Conservation (phyloP, 1,140 invertebrate species). For the Stratiolaelaps scimitus region DNA sequence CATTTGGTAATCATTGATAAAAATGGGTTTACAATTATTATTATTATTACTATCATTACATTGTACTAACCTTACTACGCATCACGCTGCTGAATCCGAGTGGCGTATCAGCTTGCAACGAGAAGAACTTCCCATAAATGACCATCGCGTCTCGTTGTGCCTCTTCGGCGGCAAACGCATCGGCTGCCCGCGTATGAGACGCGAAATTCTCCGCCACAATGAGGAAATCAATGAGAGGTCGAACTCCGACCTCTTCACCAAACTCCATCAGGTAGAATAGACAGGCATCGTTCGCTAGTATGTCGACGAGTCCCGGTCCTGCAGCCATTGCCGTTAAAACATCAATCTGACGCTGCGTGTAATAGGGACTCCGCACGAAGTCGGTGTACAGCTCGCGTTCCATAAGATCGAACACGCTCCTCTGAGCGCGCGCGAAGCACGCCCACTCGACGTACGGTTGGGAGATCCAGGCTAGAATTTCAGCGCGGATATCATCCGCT, state of each 20-base stretch:
- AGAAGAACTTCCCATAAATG: conserved; percentile 20
- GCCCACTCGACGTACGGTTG: not conserved
- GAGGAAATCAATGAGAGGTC: conserved; percentile 19
- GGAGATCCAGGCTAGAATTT: conserved; percentile 6
- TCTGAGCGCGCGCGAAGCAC: conserved; percentile 4
- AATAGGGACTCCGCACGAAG: conserved; percentile 10
- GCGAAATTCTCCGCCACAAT: conserved; percentile 22
- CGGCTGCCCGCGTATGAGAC: conserved; percentile 2
- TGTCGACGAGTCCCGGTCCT: conserved; percentile 15
- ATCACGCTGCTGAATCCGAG: conserved; percentile 8
- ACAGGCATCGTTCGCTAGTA: conserved; percentile 14
- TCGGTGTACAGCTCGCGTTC: not conserved
- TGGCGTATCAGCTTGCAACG: conserved; percentile 10
- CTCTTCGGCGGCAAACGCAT: conserved; percentile 17
- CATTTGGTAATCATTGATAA: too few relatives aligned
- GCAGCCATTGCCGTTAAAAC: conserved; percentile 20
- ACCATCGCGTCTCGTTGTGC: conserved; percentile 22
- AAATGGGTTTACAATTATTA: too few relatives aligned
- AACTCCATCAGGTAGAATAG: conserved; percentile 25
- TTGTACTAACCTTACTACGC: not conserved
- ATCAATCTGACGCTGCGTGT: conserved; percentile 22
- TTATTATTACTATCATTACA: too few relatives aligned
- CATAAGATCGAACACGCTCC: conserved; percentile 5
- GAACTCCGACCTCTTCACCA: conserved; percentile 4
- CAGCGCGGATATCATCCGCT: not conserved